Conservation (phyloP, 2,113 vertebrate species). For the Brachyhypopomus occidentalis region DNA sequence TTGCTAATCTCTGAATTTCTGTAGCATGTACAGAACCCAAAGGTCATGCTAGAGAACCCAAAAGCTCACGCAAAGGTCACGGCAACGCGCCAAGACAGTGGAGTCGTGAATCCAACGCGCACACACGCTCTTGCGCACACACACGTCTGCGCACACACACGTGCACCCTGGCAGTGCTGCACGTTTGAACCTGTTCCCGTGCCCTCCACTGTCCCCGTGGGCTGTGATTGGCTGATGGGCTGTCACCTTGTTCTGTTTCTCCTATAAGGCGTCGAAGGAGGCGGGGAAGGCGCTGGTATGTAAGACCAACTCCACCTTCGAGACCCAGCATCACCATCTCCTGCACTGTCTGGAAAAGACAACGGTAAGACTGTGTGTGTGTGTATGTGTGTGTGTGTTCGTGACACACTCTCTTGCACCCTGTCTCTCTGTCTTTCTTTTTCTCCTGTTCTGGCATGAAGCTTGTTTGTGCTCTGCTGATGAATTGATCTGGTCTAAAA, state of each 20-base stretch:
- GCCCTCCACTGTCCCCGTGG: slow-evolving; percentile 32
- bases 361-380: slow-evolving; percentile 81
- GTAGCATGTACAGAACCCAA: neutral
- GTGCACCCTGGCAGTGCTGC: neutral
- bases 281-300: slow-evolving; percentile 87
- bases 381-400: neutral
- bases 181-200: slow-evolving; percentile 35
- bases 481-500: neutral
- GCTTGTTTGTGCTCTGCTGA: neutral
- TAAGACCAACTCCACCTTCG: slow-evolving; percentile 84
- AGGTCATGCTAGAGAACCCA: neutral
- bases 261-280: slow-evolving; percentile 83
- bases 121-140: too few relatives aligned
- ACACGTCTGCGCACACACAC: neutral
- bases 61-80: neutral
- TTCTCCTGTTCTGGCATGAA: neutral
- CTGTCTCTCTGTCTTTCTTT: too few relatives aligned
- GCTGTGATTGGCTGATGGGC: slow-evolving; percentile 17
- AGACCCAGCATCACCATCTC: slow-evolving; percentile 92
- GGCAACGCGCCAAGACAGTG: neutral
- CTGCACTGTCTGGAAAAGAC: slow-evolving; percentile 97
- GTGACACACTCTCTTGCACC: too few relatives aligned
- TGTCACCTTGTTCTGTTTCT: slow-evolving; percentile 60
- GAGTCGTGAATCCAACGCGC: too few relatives aligned
- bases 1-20: neutral